phyloP scores from a whole-genome alignment of 2,113 vertebrate species.

The Rhea pennata region DNA sequence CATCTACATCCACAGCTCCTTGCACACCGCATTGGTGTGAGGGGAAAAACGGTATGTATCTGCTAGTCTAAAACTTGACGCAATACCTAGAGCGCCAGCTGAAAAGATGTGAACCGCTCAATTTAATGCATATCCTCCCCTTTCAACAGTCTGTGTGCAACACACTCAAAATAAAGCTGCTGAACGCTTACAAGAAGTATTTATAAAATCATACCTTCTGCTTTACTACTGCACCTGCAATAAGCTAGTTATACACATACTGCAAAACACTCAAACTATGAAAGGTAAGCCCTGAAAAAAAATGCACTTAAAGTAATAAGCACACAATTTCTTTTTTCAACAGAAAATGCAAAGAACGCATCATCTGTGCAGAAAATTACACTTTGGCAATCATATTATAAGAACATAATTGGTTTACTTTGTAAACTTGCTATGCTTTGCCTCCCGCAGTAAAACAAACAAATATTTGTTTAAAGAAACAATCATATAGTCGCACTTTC shows the following conservation, averaged over 20 bases:
- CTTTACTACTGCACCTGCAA: neutral
- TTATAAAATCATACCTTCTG: neutral
- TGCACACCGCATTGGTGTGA: neutral
- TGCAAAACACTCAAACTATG: neutral
- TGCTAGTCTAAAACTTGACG: neutral
- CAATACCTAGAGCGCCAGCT: neutral
- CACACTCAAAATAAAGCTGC: neutral
- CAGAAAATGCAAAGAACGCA: neutral
- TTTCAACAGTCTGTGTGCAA: neutral
- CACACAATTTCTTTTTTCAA: neutral
- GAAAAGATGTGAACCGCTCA: neutral
- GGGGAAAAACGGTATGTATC: too few relatives aligned
- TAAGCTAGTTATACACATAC: neutral
- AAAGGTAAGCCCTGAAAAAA: neutral
- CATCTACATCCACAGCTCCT: neutral
- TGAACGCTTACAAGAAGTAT: neutral
- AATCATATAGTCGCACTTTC: conserved; percentile 13
- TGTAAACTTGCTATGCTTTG: conserved; percentile 65
- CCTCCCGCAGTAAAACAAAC: conserved; percentile 56
- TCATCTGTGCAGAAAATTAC: conserved; percentile 24
- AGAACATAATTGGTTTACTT: conserved; percentile 68
- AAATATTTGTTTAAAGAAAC: conserved; percentile 49
- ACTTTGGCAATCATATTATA: conserved; percentile 56
- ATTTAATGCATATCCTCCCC: neutral
- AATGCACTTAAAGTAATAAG: neutral